Percentiles rank a stretch among this genome's conserved stretches.
phyloP scores from a whole-genome alignment of 2,888 invertebrate genomes.

The Coelogynopora nodosa region DNA sequence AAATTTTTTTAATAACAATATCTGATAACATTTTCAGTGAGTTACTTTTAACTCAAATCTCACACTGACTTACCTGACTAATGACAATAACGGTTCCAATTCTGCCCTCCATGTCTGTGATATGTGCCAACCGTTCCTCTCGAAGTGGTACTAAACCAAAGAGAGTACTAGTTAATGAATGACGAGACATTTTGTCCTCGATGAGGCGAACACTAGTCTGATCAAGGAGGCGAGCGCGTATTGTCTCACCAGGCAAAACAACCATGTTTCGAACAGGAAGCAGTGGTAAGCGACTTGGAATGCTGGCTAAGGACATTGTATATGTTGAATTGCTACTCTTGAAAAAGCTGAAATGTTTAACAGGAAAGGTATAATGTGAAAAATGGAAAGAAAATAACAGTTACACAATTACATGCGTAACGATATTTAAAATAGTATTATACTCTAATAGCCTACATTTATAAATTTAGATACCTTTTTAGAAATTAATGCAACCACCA shows the following conservation, averaged over 20 bases:
- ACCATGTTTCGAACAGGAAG: background rate
- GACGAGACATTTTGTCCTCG: background rate
- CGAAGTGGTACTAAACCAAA: background rate
- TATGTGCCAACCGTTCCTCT: background rate
- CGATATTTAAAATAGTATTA: too few species aligned
- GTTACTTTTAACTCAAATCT: too few species aligned
- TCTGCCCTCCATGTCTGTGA: background rate
- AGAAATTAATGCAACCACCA: too few species aligned
- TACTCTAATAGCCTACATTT: too few species aligned
- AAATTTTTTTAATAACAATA: too few species aligned
- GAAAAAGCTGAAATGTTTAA: too few species aligned
- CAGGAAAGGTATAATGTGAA: too few species aligned
- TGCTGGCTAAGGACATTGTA: background rate
- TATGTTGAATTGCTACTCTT: too few species aligned
- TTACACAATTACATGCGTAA: too few species aligned
- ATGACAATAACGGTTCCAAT: background rate
- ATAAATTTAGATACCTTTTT: too few species aligned
- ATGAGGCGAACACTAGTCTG: background rate
- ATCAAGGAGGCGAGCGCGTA: background rate
- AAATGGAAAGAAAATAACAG: too few species aligned
- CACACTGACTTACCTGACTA: background rate
- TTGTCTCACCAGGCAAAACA: background rate
- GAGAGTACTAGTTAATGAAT: background rate
- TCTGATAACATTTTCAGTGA: too few species aligned
- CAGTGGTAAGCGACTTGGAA: background rate